phyloP scores from a whole-genome alignment of 2,113 vertebrate species.

The Phyllostomus discolor region DNA sequence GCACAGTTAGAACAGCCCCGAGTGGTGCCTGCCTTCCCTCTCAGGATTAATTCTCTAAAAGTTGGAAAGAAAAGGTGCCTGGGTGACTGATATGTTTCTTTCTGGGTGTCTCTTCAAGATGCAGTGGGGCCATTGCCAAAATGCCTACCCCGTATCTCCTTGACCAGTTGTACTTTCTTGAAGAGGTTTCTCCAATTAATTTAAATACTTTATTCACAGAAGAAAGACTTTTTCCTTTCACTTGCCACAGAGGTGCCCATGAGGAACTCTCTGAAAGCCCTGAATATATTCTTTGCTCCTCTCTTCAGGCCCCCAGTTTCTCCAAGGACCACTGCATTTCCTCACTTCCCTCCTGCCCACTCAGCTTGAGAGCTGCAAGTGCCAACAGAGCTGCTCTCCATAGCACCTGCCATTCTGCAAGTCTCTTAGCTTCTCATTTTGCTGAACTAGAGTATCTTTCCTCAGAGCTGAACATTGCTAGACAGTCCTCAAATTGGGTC shows the following conservation, averaged over 20 bases:
- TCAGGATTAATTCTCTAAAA: not conserved
- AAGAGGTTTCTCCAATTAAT: not conserved
- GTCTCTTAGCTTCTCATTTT: not conserved
- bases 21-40: not conserved
- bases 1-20: not conserved
- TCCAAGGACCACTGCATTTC: not conserved
- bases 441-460: not conserved
- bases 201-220: not conserved
- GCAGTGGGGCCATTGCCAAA: not conserved
- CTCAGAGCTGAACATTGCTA: not conserved
- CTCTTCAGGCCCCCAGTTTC: not conserved
- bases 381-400: not conserved
- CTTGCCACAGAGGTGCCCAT: not conserved
- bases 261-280: not conserved
- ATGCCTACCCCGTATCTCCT: not conserved
- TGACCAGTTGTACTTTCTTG: not conserved
- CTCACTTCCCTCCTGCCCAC: not conserved
- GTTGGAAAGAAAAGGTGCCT: not conserved
- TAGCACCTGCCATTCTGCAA: not conserved
- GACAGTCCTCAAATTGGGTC: not conserved
- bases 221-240: not conserved
- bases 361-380: not conserved
- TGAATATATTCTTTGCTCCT: not conserved
- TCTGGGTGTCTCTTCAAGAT: not conserved
- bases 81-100: not conserved